Base-by-base conservation (phyloP, 2,113 vertebrate species). In the Tautogolabrus adspersus region DNA sequence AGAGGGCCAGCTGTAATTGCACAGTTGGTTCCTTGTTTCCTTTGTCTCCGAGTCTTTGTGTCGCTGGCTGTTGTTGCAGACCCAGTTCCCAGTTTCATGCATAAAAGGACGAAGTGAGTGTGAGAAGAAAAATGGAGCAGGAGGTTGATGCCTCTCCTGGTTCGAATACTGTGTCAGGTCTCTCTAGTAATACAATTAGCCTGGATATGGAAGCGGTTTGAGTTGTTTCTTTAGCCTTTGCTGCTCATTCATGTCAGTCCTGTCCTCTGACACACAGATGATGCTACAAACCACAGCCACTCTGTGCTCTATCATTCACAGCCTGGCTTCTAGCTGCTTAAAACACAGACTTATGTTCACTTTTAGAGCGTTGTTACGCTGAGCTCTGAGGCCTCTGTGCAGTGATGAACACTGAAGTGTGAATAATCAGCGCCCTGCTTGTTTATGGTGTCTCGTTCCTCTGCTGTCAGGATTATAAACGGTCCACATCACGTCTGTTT, bases 1-100 rank as follows among this genome's bases (percentile, higher is more conserved):
- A 9, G 22, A 26, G 1, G 1, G 42, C 2, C 62, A 34, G 49
- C 1, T 8, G 7, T 26, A 0, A 0, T 67, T 67, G 30, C 59
- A 70, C 71, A 85, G 23, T 21, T 1, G 8, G 23, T 22, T 51
- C 51, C 44, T 71, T 79, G 59, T 77, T 49, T 66, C 52, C 11
- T 56, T 56, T 72, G 52, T 65, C 15, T 73, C 40, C 0, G 7
- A 30, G 13, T 52, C 21, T 76, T 47, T 1, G 8, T 46, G 9
- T 47, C n/a, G 12, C 34, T 55, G 66, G 21, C 15, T 42, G 47
- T 10, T 13, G 18, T 74, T 56, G 38, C 12, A 55, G 47, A 21
- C 54, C 38, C 12, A 8, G 13, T 9, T 8, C 54, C 38, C 12
- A 8, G 37, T 16, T 11, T 23, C 26, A 7, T 46, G 26, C 52